Base-by-base conservation (phyloP, 2,888 invertebrate genomes). In the Tipula unca region DNA sequence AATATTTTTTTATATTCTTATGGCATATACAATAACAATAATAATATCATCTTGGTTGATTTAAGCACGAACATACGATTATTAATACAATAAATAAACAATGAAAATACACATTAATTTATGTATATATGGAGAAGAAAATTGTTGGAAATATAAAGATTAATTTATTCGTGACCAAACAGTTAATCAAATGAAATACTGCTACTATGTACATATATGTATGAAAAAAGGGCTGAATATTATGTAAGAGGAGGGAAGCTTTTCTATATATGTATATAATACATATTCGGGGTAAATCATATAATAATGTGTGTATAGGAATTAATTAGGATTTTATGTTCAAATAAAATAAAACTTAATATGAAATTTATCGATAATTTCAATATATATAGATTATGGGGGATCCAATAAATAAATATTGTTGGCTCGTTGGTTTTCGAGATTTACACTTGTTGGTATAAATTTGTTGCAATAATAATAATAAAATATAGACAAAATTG, bases 81-180 rank as follows among this genome's bases (percentile, higher is more conserved):
- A 69, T 69, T 69, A 69, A 69, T 69, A 69, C 69, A 69, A 69
- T 69, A 69, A 69, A 69, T 69, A 69, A 69, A 69, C 25, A 69
- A 69, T 69, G 69, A 69, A 69, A 69, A 69, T 25, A 25, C 3
- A 69, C 69, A 39, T 6, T 3, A 39, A n/a, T n/a, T n/a, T n/a
- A n/a, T 2, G 13, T 6, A 39, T 0, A 39, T 5, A 17, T 1
- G 0, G 69, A 20, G 25, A 69, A 25, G 4, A 69, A 69, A 69
- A 69, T 69, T 25, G 69, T 69, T 69, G 69, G 69, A 13, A 69
- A 25, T 25, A 69, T 10, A 25, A 69, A 69, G 69, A 69, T 69
- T 69, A 69, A 69, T 69, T 69, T 69, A 69, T 69, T 69, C 69
- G 69, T 69, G 69, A 69, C 69, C 69, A 69, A 69, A 69, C 69